Evolutionary conservation across 2,888 invertebrate genomes (phyloP), one percentile per base, ranked within the genome.

Genomic region (Nephrotoma appendiculata): DNA sequence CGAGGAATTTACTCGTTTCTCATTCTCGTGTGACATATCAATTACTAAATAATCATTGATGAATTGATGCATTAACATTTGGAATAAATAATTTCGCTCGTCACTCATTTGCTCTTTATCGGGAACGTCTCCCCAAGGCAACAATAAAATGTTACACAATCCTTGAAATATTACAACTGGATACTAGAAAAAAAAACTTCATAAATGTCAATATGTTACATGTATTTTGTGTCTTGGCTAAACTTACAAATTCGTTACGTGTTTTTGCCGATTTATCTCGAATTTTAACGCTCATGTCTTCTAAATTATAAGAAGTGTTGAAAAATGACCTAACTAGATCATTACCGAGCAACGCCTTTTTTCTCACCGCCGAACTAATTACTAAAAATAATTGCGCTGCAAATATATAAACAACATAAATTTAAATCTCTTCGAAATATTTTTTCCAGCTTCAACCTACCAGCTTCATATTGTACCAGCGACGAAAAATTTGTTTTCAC

Each of bases 351-450:
- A 91, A 89, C 88, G 89, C 90, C 89, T 90, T 91, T 88, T 91
- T 92, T 88, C 91, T 90, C 89, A 92, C 90, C 89, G 90, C 90
- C 89, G 91, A 90, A 88, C 91, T 89, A 87, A 92, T 91, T 86
- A 90, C 91, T 57, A 92, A 89, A 87, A 92, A 89, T 88, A 92
- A 89, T 89, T 92, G 90, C 88, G 89, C 90, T 89, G 52, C 9
- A 87, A 42, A 84, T 41, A 41, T 41, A 31, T 31, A 31, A 1
- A 31, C 31, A 31, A 31, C 31, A 31, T 31, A 31, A 31, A 31
- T 31, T 87, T 6, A 45, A 43, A 48, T 84, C 1, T 84, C 31
- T 15, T 83, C n/a, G 7, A 41, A n/a, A 41, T 9, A 41, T 41
- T 84, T 84, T 42, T 4, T 84, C n/a, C 71, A 3, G 2, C 31